phyloP scores from a whole-genome alignment of 2,888 invertebrate genomes.

The Limulus polyphemus region DNA sequence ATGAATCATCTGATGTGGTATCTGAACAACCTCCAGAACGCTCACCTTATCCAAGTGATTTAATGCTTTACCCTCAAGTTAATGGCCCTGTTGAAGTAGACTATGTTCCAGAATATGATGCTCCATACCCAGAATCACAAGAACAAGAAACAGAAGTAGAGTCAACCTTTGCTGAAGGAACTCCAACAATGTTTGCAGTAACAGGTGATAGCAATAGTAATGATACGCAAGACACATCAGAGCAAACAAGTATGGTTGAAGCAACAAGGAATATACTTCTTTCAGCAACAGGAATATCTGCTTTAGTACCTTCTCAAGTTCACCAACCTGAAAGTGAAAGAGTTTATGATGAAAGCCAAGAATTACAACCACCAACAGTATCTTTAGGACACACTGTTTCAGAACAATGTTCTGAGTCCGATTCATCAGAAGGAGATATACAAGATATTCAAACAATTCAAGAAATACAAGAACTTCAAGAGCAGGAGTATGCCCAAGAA shows the following conservation, averaged over 20 bases:
- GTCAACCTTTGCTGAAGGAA: too few relatives aligned
- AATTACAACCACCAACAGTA: too few relatives aligned
- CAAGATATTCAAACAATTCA: neutral
- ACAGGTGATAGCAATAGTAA: neutral
- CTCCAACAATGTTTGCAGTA: too few relatives aligned
- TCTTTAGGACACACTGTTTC: too few relatives aligned
- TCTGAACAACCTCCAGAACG: neutral
- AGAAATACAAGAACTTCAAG: neutral
- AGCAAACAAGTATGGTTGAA: neutral
- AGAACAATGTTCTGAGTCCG: neutral
- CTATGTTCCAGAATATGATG: slow-evolving; percentile 18
- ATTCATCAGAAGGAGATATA: neutral
- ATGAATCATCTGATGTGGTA: neutral
- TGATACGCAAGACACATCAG: neutral
- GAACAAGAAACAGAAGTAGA: too few relatives aligned
- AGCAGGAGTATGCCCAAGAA: too few relatives aligned
- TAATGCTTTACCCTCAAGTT: neutral
- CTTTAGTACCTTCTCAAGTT: too few relatives aligned
- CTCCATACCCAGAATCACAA: too few relatives aligned
- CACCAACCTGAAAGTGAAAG: too few relatives aligned
- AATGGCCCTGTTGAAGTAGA: slow-evolving; percentile 21
- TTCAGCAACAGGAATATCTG: too few relatives aligned
- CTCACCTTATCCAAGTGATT: neutral
- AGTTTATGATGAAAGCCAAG: too few relatives aligned
- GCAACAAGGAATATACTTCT: too few relatives aligned